Evolutionary conservation across 92 coral and sea anemone species (phyloP).

Genomic region (Porites lobata): DNA sequence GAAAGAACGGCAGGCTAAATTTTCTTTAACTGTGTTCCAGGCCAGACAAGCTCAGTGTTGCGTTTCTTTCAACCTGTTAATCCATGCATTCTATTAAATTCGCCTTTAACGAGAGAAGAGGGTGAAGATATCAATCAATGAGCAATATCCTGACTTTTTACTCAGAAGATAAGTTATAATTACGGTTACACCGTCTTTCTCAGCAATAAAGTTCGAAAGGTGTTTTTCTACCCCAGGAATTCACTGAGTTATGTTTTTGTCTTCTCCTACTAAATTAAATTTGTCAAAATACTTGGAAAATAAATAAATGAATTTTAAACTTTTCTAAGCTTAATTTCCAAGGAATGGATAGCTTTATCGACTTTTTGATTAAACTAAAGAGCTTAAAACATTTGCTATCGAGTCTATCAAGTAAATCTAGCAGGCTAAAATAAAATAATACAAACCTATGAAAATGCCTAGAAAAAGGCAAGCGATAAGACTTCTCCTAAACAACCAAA

Average conservation of each 20-base stretch:
- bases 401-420: neutral
- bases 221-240: too few relatives aligned
- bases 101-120: neutral
- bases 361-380: neutral
- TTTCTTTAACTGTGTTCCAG: too few relatives aligned
- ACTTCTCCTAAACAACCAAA: conserved; percentile 38
- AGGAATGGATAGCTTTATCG: neutral
- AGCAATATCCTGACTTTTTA: too few relatives aligned
- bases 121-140: neutral
- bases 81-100: neutral
- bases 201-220: too few relatives aligned
- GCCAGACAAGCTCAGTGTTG: neutral
- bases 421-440: neutral
- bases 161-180: too few relatives aligned
- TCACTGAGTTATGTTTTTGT: too few relatives aligned
- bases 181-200: too few relatives aligned
- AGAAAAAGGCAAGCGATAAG: conserved; percentile 14
- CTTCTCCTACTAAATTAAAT: too few relatives aligned
- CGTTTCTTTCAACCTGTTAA: neutral
- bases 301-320: neutral
- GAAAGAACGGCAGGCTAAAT: too few relatives aligned
- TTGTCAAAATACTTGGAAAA: neutral
- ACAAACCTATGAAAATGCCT: conserved; percentile 33
- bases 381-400: neutral
- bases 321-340: too few relatives aligned